Base-by-base conservation (phyloP, 2,113 vertebrate genomes). In the Cairina moschata region DNA sequence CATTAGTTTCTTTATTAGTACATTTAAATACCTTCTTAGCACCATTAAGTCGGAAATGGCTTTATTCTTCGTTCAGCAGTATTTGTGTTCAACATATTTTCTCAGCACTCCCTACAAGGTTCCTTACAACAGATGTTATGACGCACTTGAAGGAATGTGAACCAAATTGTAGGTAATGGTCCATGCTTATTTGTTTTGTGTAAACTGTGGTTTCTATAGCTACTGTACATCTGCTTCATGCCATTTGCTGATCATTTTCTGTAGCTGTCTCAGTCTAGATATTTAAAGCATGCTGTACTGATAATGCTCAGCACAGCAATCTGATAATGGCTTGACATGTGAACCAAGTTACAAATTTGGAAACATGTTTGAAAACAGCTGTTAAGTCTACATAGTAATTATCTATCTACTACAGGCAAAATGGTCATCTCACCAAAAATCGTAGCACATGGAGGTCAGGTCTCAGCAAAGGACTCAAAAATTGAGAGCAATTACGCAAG, bases 1-100 rank as follows among this genome's bases (percentile, higher is more conserved):
- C 96, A 97, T 98, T 97, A 95, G 79, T 77, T 96, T 96, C 86
- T 97, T 96, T 97, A 97, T 97, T 95, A 94, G 90, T 79, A 96
- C 67, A 93, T 97, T 97, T 97, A 93, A 97, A 96, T 88, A 91
- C 67, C 63, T 71, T 82, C 84, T 86, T 93, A 88, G 90, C 93
- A 96, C 95, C 93, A 95, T 97, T 97, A 97, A 93, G 66, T 90
- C 89, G 94, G 88, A 89, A 90, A 97, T 77, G 85, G 60, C 66
- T 97, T 97, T 94, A 94, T 93, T 97, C 77, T 96, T 92, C n/a
- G 34, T 94, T 95, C 91, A 83, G 87, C 87, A 96, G 87, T 95
- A 96, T 94, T 97, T 90, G 60, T 90, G 44, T 92, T 97, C 68
- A 73, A 92, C 67, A 54, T 76, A 93, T 88, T 97, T 97, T 83